These are phyloP conservation scores for Gymnothorax javanicus DNA, from an alignment of 2,797 vertebrate species.

Conservation along the genomic window DNA sequence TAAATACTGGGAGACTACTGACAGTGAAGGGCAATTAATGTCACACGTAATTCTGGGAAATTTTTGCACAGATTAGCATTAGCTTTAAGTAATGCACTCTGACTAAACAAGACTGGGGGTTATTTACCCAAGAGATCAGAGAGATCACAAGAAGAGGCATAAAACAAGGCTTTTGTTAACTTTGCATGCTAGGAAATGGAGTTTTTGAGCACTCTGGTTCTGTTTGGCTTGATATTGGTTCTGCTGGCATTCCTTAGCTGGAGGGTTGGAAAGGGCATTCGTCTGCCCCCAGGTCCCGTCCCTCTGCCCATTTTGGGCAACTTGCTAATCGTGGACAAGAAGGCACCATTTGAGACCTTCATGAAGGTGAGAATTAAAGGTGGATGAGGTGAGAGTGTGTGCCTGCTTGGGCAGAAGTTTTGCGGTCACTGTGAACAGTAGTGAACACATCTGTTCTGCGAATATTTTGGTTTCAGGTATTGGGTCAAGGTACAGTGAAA, in stretches of 20 bases:
- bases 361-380: too few relatives aligned
- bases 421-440: too few relatives aligned
- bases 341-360: too few relatives aligned
- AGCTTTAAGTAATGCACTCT: too few relatives aligned
- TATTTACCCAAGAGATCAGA: too few relatives aligned
- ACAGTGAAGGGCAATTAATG: not conserved
- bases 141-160: too few relatives aligned
- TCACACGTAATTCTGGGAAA: not conserved
- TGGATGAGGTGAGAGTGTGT: too few relatives aligned
- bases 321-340: constrained; percentile 20
- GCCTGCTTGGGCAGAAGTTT: not conserved
- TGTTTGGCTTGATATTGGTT: constrained; percentile 34
- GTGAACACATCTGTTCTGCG: not conserved
- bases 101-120: too few relatives aligned
- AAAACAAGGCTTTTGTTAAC: not conserved
- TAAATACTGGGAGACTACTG: not conserved
- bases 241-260: constrained; percentile 50
- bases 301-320: constrained; percentile 66
- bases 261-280: constrained; percentile 32
- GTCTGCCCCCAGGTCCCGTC: constrained; percentile 63
- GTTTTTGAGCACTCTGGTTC: constrained; percentile 30
- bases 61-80: too few relatives aligned
- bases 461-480: not conserved
- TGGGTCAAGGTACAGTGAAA: too few relatives aligned
- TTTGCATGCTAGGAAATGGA: constrained; percentile 39